A percentile compares a stretch with the other conserved stretches of the same genome.
These are phyloP conservation scores for Sebastes taczanowskii DNA, from an alignment of 2,797 vertebrate genomes.

Conservation along the genomic window DNA sequence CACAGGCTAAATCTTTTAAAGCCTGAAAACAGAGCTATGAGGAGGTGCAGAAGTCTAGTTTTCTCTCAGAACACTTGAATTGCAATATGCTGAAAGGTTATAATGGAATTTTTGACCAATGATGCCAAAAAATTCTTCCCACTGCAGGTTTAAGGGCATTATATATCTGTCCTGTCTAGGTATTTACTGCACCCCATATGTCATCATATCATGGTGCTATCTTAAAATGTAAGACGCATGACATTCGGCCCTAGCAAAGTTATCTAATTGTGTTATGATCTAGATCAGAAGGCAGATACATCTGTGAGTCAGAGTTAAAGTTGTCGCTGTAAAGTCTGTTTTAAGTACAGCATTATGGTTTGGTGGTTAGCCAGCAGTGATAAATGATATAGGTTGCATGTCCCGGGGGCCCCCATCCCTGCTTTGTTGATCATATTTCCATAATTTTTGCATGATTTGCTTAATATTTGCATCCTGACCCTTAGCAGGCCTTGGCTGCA, in stretches of 20 bases:
- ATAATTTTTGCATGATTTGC: slow-evolving; percentile 55
- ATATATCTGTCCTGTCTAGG: not conserved
- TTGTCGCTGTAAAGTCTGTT: not conserved
- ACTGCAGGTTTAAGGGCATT: not conserved
- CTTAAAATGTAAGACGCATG: not conserved
- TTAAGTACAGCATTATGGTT: not conserved
- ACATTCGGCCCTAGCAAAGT: not conserved
- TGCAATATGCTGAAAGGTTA: no score
- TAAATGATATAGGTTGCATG: not conserved
- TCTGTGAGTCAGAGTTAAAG: not conserved
- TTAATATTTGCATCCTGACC: slow-evolving; percentile 55
- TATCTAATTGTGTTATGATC: not conserved
- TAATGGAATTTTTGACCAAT: no score
- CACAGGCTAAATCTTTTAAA: no score
- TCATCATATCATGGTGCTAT: not conserved
- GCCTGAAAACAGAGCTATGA: not conserved
- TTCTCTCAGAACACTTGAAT: no score
- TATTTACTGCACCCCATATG: not conserved
- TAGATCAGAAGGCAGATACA: not conserved
- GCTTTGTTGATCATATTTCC: slow-evolving; percentile 38
- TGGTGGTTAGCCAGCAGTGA: not conserved
- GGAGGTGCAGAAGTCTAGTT: no score
- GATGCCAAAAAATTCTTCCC: no score
- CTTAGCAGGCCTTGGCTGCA: slow-evolving; percentile 2
- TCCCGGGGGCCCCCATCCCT: not conserved